These are phyloP conservation scores for Ciconia boyciana DNA, from an alignment of 2,113 vertebrate species.

Conservation along the genomic window DNA sequence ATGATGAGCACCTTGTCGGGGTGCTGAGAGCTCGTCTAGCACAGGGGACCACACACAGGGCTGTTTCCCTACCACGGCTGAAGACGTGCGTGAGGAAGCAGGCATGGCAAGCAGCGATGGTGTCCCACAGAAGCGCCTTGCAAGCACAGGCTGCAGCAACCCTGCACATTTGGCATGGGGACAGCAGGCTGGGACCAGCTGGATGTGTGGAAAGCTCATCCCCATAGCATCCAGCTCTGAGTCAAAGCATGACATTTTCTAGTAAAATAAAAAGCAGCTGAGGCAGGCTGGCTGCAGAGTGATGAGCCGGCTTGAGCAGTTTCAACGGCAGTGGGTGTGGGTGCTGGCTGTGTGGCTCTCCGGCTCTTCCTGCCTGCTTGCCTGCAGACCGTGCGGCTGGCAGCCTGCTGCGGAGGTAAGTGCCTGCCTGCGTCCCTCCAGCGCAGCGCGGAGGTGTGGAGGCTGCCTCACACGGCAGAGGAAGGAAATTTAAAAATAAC, in stretches of 20 bases:
- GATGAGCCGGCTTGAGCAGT: not conserved
- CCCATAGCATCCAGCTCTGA: constrained; percentile 12
- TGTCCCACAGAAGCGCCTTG: not conserved
- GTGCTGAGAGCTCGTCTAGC: not conserved
- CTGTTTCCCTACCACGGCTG: not conserved
- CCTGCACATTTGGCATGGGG: not conserved
- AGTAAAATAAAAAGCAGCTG: constrained; percentile 50
- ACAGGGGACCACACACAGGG: not conserved
- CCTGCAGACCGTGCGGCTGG: not conserved
- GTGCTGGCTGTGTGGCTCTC: not conserved
- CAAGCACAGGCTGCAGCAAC: not conserved
- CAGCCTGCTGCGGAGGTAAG: not conserved
- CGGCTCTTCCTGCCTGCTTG: not conserved
- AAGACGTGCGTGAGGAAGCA: accelerated
- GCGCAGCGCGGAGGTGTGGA: not conserved
- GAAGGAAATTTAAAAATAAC: not conserved
- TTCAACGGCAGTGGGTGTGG: not conserved
- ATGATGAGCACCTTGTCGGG: not conserved
- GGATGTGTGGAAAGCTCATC: not conserved
- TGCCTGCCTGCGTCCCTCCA: not conserved
- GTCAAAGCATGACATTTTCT: constrained; percentile 37
- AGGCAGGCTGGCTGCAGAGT: constrained; percentile 5
- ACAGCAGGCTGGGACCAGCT: constrained; percentile 2
- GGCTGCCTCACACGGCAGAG: not conserved
- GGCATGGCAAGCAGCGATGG: accelerated